phyloP scores from a whole-genome alignment of 1,140 invertebrate species.

The Heliconius nattereri region DNA sequence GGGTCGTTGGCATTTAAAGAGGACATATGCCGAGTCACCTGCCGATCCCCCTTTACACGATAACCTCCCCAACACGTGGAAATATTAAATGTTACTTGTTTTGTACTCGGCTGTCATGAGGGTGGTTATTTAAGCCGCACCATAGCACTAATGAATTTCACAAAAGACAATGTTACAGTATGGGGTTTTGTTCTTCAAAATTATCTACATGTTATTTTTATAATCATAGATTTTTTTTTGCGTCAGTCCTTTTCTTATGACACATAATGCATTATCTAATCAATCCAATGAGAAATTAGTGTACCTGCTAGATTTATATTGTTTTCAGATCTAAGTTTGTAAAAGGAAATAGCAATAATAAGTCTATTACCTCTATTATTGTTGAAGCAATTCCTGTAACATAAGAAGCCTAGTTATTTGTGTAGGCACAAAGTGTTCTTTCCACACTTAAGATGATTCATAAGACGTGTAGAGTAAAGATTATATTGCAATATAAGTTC shows the following conservation, averaged over 20 bases:
- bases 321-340: not conserved
- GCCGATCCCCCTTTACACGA: conserved; percentile 53
- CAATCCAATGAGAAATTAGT: too few species aligned
- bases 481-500: conserved; percentile 33
- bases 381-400: conserved; percentile 33
- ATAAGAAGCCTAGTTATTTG: conserved; percentile 28
- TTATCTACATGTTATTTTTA: not conserved
- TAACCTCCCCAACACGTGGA: conserved; percentile 52
- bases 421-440: conserved; percentile 12
- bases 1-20: conserved; percentile 64
- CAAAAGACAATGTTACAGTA: conserved; percentile 4
- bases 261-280: too few species aligned
- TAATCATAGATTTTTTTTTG: too few species aligned
- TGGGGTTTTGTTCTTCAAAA: not conserved
- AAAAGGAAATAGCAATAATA: not conserved
- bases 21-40: conserved; percentile 61
- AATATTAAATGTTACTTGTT: conserved; percentile 63
- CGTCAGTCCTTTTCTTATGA: too few species aligned
- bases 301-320: not conserved
- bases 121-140: conserved; percentile 34
- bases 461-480: conserved; percentile 23
- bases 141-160: conserved; percentile 33
- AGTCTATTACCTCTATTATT: conserved; percentile 15
- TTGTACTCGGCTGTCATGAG: conserved; percentile 40
- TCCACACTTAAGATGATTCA: not conserved